Base-by-base conservation (phyloP, 2,888 invertebrate species). In the Holacanthella duospinosa region DNA sequence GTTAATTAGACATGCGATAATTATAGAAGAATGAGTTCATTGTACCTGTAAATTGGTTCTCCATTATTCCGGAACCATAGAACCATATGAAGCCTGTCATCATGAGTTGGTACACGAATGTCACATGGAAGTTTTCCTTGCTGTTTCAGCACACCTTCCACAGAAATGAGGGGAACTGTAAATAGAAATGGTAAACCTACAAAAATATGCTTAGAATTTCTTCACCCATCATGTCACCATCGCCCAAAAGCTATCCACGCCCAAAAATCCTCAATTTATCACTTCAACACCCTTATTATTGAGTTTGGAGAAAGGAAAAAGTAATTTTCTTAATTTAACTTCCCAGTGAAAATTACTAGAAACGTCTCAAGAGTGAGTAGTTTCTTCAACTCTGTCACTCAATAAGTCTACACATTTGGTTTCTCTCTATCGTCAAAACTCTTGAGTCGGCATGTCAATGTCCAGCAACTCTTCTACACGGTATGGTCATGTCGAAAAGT, bases 1-100 rank as follows among this genome's bases (percentile, higher is more conserved):
- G 36, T 36, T 9, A 36, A 9, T 36, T 9, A 36, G 36, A 36
- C 6, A 9, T 36, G 6, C 36, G 36, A 6, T 36, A 36, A 36
- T 36, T 6, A 36, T 6, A 16, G 16, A 36, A 36, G 36, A 36
- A 36, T 16, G 36, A 36, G 36, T 27, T 55, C 21, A 21, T 25
- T 62, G 80, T 78, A 90, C 91, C 89, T 89, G 80, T 90, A 91
- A 70, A 91, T 81, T 48, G 90, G 90, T 75, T 89, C 89, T 27
- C 86, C 86, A 73, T 86, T 84, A 77, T 89, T 89, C 75, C 88
- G 88, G 79, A 89, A 91, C 91, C 91, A 91, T 43, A 91, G 82
- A 71, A 91, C 90, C 89, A 90, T 89, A 75, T 86, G 87, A 62
- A 90, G 88, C 54, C 86, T 85, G 78, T 90, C 90, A 75, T 88